Base-by-base conservation (phyloP, 1,140 invertebrate species). In the Drosophila grimshawi region DNA sequence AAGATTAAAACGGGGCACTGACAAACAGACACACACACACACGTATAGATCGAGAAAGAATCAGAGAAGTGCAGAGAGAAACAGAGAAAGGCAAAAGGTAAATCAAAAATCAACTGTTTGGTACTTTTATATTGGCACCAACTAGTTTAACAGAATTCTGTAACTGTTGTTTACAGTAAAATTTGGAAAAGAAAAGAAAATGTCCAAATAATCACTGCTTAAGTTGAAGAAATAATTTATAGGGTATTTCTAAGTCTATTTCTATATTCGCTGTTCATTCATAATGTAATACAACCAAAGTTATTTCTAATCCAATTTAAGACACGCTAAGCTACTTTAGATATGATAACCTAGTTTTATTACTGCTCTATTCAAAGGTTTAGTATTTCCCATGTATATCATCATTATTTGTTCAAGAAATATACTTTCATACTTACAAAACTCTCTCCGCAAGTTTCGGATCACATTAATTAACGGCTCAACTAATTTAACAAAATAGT, bases 1-100 rank as follows among this genome's bases (percentile, higher is more conserved):
- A 88, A 88, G 83, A 88, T 88, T 85, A 89, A 63, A 52, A 51
- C 62, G 66, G 70, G 66, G 39, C 76, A 61, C 19, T 1, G 19
- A 19, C 19, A 19, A 19, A 19, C 19, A 19, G 19, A 19, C 19
- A 19, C 19, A 56, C 55, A 62, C 41, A 63, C 48, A 67, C 52
- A 19, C 43, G 33, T 19, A 30, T 32, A 35, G 33, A 8, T 8
- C 48, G 29, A 45, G 43, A 48, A 64, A 59, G 35, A 46, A 27
- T 35, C 5, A 37, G 27, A 11, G 43, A 55, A 35, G 19, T 33
- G 11, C 32, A 27, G 48, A 39, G 6, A 35, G 27, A 41, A 7
- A 7, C 4, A 37, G 57, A 46, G 57, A 60, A 68, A 67, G 41
- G 48, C 7, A 29, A 45, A 66, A 63, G 41, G 52, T 59, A 57